Percentiles rank a stretch among this genome's conserved stretches.
Evolutionary conservation across 2,113 vertebrate species (phyloP).

Genomic region (Pituophis catenifer): DNA sequence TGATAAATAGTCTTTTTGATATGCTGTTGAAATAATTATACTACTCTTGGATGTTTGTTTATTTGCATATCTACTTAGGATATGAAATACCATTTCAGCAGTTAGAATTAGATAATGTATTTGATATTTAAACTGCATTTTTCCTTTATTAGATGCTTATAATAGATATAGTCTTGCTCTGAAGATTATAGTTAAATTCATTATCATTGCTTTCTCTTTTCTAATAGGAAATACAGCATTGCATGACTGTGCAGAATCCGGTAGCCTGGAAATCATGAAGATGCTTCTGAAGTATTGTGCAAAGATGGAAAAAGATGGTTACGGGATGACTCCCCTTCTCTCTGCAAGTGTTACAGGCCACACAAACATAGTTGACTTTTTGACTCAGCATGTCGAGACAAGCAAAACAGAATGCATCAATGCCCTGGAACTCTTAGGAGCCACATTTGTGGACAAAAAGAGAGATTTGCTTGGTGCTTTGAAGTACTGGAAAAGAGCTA

Average conservation of each 20-base stretch:
- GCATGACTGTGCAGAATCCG: slow-evolving; percentile 98
- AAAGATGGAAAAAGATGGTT: slow-evolving; percentile 96
- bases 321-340: slow-evolving; percentile 95
- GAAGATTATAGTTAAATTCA: accelerated
- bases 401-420: slow-evolving; percentile 86
- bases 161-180: background rate
- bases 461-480: slow-evolving; percentile 93
- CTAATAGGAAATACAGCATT: slow-evolving; percentile 90
- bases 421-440: slow-evolving; percentile 92
- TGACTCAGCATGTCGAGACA: slow-evolving; percentile 88
- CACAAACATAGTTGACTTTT: slow-evolving; percentile 96
- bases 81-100: slow-evolving; percentile 4
- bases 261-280: slow-evolving; percentile 97
- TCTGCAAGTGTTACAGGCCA: slow-evolving; percentile 97
- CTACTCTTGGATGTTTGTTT: background rate
- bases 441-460: slow-evolving; percentile 97
- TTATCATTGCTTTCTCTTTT: slow-evolving; percentile 35
- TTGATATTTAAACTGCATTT: background rate
- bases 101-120: background rate
- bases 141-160: background rate
- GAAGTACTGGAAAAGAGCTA: slow-evolving; percentile 97
- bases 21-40: background rate
- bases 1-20: background rate
- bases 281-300: slow-evolving; percentile 95
- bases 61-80: background rate